A percentile compares a stretch with the other conserved stretches of the same genome.
phyloP scores from a whole-genome alignment of 2,797 vertebrate genomes.

The Sciurus vulgaris region DNA sequence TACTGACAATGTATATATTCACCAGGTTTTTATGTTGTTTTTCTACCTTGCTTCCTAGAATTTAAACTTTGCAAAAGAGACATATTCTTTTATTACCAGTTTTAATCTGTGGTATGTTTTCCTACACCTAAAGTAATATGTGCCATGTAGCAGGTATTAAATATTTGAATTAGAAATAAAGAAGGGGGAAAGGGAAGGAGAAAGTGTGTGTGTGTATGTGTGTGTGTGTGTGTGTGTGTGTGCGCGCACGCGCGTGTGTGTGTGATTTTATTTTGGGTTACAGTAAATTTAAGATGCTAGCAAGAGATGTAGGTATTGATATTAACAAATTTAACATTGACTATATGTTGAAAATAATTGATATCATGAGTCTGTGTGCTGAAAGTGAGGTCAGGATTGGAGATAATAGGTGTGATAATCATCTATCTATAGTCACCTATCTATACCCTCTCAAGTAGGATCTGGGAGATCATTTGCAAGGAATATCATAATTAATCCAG shows the following conservation, averaged over 20 bases:
- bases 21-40: neutral
- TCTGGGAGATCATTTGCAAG: neutral
- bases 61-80: neutral
- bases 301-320: neutral
- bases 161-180: neutral
- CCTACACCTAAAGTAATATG: neutral
- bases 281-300: neutral
- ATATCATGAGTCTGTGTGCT: neutral
- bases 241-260: neutral
- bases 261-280: neutral
- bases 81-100: neutral
- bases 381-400: neutral
- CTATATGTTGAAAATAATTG: neutral
- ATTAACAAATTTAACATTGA: neutral
- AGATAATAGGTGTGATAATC: neutral
- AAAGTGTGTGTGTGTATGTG: neutral
- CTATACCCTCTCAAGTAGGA: neutral
- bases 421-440: neutral
- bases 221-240: neutral
- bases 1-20: neutral
- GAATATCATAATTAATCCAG: neutral
- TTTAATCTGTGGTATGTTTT: slow-evolving; percentile 12
- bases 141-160: neutral
- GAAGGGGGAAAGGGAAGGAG: neutral
- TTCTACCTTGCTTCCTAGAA: neutral